Evolutionary conservation across 2,113 vertebrate genomes (phyloP).

Genomic region (Hypomesus transpacificus): DNA sequence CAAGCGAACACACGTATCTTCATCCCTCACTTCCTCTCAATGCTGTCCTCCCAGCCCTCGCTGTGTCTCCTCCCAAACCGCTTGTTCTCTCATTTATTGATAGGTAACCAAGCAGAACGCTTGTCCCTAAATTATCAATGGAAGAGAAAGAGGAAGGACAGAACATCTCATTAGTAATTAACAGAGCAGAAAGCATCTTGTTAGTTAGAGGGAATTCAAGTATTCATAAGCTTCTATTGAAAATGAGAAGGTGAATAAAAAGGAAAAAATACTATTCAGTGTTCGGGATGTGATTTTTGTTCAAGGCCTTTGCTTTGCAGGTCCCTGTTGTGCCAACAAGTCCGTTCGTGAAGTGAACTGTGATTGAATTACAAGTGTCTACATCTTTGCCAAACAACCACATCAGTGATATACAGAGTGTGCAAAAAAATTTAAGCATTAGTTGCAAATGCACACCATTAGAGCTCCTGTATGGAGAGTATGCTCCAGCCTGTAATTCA

Average conservation of each 20-base stretch:
- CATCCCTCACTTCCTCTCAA: not conserved
- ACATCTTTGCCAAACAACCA: no score
- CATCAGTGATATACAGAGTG: not conserved
- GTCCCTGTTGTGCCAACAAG: constrained; percentile 4
- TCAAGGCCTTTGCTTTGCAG: not conserved
- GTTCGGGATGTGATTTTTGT: constrained; percentile 23
- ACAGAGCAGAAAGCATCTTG: constrained; percentile 74
- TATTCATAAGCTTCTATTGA: constrained; percentile 36
- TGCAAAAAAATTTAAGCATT: not conserved
- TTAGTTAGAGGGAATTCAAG: constrained; percentile 49
- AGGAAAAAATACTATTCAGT: not conserved
- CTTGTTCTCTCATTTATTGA: constrained; percentile 72
- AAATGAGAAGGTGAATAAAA: not conserved
- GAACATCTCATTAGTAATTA: constrained; percentile 75
- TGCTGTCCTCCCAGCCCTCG: constrained; percentile 51
- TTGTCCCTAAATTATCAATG: constrained; percentile 70
- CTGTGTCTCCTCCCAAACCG: constrained; percentile 57
- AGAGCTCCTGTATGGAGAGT: not conserved
- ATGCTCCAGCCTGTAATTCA: not conserved
- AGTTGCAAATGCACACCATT: not conserved
- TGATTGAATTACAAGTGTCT: not conserved
- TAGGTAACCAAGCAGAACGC: constrained; percentile 80
- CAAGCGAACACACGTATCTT: no score
- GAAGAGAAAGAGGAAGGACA: constrained; percentile 62
- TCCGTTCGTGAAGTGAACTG: not conserved